phyloP scores from a whole-genome alignment of 2,797 vertebrate genomes.

The Diceros bicornis region DNA sequence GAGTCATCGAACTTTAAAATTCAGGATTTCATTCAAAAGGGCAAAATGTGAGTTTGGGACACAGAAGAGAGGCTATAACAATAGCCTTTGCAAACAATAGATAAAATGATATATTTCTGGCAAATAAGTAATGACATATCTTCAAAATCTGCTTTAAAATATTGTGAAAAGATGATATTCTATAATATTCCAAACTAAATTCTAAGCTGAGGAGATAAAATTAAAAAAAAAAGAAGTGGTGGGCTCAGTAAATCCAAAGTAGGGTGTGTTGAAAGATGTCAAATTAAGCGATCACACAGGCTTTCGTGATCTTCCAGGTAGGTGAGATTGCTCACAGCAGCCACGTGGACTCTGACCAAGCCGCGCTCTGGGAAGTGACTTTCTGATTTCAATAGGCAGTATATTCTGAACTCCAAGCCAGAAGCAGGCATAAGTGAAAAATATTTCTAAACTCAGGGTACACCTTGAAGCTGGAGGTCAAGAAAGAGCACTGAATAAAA shows the following conservation, averaged over 20 bases:
- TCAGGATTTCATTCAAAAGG: neutral
- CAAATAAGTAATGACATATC: neutral
- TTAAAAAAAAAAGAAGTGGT: neutral
- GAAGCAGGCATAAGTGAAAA: neutral
- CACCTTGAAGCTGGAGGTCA: neutral
- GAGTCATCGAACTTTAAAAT: neutral
- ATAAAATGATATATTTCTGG: neutral
- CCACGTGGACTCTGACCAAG: neutral
- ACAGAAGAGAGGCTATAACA: neutral
- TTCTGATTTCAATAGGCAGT: neutral
- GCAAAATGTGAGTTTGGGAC: neutral
- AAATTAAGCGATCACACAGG: neutral
- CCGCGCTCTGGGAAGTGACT: neutral
- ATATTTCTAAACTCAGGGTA: neutral
- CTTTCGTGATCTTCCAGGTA: neutral
- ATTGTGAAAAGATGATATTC: neutral
- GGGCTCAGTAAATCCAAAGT: neutral
- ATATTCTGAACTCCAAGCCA: neutral
- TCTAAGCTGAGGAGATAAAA: neutral
- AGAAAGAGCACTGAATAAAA: neutral
- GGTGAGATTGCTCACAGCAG: neutral
- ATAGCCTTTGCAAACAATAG: neutral
- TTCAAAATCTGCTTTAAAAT: constrained; percentile 13
- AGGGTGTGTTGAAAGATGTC: neutral
- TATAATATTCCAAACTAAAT: constrained; percentile 2